Evolutionary conservation across 2,797 vertebrate genomes (phyloP).

Genomic region (Mastacembelus armatus): DNA sequence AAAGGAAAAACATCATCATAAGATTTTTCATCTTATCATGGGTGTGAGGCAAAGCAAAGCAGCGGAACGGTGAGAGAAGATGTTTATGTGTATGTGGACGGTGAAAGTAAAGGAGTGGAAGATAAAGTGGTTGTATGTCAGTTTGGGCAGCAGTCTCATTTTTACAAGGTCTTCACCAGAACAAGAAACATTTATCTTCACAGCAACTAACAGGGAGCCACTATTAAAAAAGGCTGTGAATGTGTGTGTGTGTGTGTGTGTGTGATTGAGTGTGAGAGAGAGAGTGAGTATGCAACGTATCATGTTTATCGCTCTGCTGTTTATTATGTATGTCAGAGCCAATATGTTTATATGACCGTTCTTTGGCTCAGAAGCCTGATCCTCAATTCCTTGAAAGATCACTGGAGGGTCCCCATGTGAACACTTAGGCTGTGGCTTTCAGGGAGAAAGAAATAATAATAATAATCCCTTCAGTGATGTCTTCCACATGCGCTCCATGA

Average conservation of each 20-base stretch:
- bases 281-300: constrained; percentile 37
- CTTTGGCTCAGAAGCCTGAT: constrained; percentile 60
- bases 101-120: constrained; percentile 7
- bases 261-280: no score
- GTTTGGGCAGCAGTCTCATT: constrained; percentile 39
- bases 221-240: constrained; percentile 43
- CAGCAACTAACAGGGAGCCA: constrained; percentile 54
- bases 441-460: constrained; percentile 74
- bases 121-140: constrained; percentile 30
- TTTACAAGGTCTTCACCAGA: constrained; percentile 44
- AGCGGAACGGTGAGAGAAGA: neutral
- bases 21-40: constrained; percentile 5
- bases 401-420: constrained; percentile 70
- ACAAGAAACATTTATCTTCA: constrained; percentile 63
- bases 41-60: neutral
- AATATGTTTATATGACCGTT: constrained; percentile 74
- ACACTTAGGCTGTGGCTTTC: constrained; percentile 67
- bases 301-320: constrained; percentile 67
- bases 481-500: constrained; percentile 77
- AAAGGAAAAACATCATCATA: constrained; percentile 50
- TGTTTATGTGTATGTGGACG: constrained; percentile 23
- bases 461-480: constrained; percentile 77
- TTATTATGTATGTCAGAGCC: constrained; percentile 74
- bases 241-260: constrained; percentile 35
- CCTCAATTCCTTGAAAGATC: constrained; percentile 72